Evolutionary conservation across 2,797 vertebrate genomes (phyloP), one percentile per base, ranked within the genome.

Genomic region (Pelobates cultripes): DNA sequence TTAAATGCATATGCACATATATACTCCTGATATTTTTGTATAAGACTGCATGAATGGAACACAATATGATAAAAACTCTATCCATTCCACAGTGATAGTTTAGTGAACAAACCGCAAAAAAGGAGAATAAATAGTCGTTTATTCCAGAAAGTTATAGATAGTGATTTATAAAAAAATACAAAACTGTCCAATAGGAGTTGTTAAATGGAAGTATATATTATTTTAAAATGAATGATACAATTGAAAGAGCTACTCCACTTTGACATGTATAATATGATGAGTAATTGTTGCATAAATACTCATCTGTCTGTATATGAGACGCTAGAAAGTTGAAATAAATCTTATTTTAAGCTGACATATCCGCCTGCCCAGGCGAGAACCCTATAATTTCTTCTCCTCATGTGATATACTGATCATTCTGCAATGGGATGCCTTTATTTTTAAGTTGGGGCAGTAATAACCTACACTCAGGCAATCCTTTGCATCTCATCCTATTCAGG

Each of bases 221-320:
- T 57, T 12, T 57, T 57, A 12, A 12, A 57, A 28, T 28, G n/a
- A 73, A 41, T n/a, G 44, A 4, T 41, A 47, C 10, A 41, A 8
- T 61, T 64, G 7, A 41, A 45, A 79, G 1, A 51, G 40, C 45
- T 71, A n/a, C 76, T 70, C 3, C 17, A 43, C 60, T 66, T 43
- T 71, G 74, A 77, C 75, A 82, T 17, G 63, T 40, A 78, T 43
- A 73, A 77, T 10, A 63, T 83, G 75, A 82, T 77, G 81, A 83
- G 75, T 78, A 83, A 83, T 83, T 17, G 60, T 40, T 68, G n/a
- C 45, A 55, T 69, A 75, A 83, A 67, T 45, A 77, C 80, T 82
- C 80, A 82, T 82, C 81, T 82, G 80, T 73, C 80, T 83, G 75
- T 73, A 67, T 82, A 83, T 83, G 47, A 78, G 81, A 83, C 81